Evolutionary conservation across 2,797 vertebrate genomes (phyloP), one percentile per base, ranked within the genome.

Genomic region (Atherinosoma microstoma): DNA sequence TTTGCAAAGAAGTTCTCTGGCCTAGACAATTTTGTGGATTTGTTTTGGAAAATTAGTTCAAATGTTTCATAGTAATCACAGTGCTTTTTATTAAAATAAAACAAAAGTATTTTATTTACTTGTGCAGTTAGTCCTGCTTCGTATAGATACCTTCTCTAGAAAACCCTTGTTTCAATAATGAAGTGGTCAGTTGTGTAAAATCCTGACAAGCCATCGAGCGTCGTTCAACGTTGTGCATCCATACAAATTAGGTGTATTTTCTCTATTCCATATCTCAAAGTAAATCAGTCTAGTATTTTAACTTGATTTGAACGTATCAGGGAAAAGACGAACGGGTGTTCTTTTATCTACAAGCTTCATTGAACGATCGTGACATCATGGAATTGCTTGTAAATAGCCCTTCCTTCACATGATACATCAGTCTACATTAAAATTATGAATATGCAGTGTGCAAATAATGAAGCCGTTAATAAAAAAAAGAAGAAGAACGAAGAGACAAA

Each of bases 321-420:
- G 7, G 27, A 38, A 57, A 27, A 66, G 35, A 36, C 13, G 40
- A 66, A 57, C 35, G 42, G 64, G 64, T 42, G 64, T n/a, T 30
- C 24, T 24, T 67, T 7, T 56, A 29, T 67, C 24, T 30, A 18
- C 3, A n/a, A 18, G 27, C 22, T 56, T 54, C 64, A 36, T 20
- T 57, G 20, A 56, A 57, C 29, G 38, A n/a, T 22, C 6, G 53
- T 53, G 24, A 66, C 51, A n/a, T 40, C 49, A 24, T 13, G 9
- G 49, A 11, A 4, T 51, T 10, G 49, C 49, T 2, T 24, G 4
- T 3, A n/a, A 47, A 18, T 7, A 47, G 7, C 2, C 20, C 20
- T 20, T 9, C 20, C 20, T 47, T 47, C 20, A n/a, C 45, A 6
- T 40, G 38, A 40, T 45, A 13, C 15, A 45, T n/a, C 2, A 27